phyloP scores from a whole-genome alignment of 2,113 vertebrate genomes.

The Coptodon rendalli region DNA sequence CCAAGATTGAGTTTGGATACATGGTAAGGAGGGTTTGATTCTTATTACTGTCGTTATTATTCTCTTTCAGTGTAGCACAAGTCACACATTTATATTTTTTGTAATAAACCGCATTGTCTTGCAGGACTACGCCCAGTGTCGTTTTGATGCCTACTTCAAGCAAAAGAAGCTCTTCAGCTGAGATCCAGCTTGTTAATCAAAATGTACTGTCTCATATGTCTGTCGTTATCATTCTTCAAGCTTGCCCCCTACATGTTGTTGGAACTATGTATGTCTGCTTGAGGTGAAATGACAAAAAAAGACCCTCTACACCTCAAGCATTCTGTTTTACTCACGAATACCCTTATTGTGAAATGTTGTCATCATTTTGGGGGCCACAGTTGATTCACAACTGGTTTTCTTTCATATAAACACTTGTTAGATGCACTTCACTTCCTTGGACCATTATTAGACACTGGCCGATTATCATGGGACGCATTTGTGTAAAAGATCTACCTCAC shows the following conservation, averaged over 20 bases:
- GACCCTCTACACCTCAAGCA: not conserved
- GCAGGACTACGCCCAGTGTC: slow-evolving; percentile 85
- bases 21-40: slow-evolving; percentile 69
- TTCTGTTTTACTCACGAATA: not conserved
- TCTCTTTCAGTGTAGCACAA: not conserved
- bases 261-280: not conserved
- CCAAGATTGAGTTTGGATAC: slow-evolving; percentile 92
- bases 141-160: slow-evolving; percentile 84
- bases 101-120: not conserved
- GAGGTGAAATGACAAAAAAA: not conserved
- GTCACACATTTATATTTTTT: not conserved
- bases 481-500: slow-evolving; percentile 10
- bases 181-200: not conserved
- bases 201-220: not conserved
- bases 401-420: not conserved
- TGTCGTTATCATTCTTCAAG: not conserved
- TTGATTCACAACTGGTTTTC: not conserved
- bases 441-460: not conserved
- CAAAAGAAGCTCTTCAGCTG: slow-evolving; percentile 69
- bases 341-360: not conserved
- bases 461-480: not conserved
- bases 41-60: not conserved
- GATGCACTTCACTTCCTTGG: not conserved
- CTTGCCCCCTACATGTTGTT: not conserved
- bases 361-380: not conserved